Percentiles rank a stretch among this genome's conserved stretches.
Evolutionary conservation across 2,888 invertebrate genomes (phyloP).

Genomic region (Agrilus mali): DNA sequence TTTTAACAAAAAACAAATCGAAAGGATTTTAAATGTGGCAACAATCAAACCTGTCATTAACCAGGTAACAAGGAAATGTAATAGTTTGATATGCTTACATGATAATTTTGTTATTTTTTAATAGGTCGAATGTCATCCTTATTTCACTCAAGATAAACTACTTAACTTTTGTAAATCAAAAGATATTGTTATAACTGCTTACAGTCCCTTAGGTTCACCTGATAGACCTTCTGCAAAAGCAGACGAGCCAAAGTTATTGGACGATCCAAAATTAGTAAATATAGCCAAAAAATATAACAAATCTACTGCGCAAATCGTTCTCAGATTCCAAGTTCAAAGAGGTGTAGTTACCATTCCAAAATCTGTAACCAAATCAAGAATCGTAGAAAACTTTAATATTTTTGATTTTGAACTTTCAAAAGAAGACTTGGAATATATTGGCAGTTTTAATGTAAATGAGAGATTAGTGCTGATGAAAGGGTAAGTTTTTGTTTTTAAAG

Average conservation of each 20-base stretch:
- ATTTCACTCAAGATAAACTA: constrained; percentile 57
- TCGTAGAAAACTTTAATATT: constrained; percentile 53
- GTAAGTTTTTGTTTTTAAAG: not conserved
- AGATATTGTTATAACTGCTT: constrained; percentile 61
- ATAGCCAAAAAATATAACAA: constrained; percentile 52
- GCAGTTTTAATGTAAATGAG: constrained; percentile 55
- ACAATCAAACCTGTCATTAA: constrained; percentile 51
- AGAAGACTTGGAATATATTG: constrained; percentile 50
- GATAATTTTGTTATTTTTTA: too few species aligned
- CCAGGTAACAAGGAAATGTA: constrained; percentile 36
- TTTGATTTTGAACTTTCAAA: constrained; percentile 53
- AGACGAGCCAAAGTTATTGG: constrained; percentile 55
- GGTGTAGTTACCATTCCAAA: constrained; percentile 69
- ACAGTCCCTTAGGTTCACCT: constrained; percentile 77
- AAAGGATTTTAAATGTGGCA: constrained; percentile 47
- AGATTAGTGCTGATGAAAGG: constrained; percentile 44
- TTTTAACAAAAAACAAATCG: constrained; percentile 64
- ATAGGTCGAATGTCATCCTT: constrained; percentile 74
- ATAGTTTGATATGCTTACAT: too few species aligned
- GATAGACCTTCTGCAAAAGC: constrained; percentile 74
- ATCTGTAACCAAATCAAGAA: constrained; percentile 56
- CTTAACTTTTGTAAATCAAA: constrained; percentile 55
- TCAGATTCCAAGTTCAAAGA: constrained; percentile 53
- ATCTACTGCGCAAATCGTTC: constrained; percentile 54
- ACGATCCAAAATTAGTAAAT: constrained; percentile 53